Evolutionary conservation across 2,888 invertebrate genomes (phyloP).

Genomic region (Deilephila porcellus): DNA sequence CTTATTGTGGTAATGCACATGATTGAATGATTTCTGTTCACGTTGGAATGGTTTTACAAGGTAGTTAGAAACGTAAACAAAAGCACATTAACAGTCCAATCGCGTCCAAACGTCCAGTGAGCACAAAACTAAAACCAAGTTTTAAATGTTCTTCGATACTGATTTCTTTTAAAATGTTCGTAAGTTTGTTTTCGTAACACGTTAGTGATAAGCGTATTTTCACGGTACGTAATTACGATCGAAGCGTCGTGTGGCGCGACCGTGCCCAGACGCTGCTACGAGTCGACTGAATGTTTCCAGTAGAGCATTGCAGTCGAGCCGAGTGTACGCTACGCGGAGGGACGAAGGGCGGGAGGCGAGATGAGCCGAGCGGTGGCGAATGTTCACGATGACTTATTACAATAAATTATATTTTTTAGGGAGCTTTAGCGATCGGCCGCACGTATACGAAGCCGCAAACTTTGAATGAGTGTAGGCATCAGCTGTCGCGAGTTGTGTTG

Average conservation of each 20-base stretch:
- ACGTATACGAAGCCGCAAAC: constrained; percentile 67
- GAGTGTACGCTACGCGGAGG: constrained; percentile 72
- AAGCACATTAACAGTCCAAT: constrained; percentile 66
- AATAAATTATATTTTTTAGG: constrained; percentile 82
- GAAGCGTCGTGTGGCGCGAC: constrained; percentile 78
- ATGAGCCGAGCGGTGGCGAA: constrained; percentile 82
- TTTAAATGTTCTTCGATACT: constrained; percentile 35
- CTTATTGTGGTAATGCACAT: constrained; percentile 66
- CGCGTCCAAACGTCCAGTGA: constrained; percentile 38
- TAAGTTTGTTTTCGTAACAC: constrained; percentile 60
- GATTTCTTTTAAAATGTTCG: constrained; percentile 44
- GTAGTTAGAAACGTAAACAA: constrained; percentile 52
- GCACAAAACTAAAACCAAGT: constrained; percentile 31
- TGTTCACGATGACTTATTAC: constrained; percentile 82
- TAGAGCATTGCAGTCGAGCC: constrained; percentile 76
- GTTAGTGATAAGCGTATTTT: constrained; percentile 77
- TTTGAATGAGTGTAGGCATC: constrained; percentile 71
- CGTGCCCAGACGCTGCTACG: constrained; percentile 78
- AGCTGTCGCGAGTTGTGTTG: constrained; percentile 49
- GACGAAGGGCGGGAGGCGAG: constrained; percentile 68
- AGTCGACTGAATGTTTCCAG: constrained; percentile 77
- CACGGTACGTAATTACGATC: constrained; percentile 71
- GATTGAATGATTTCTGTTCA: constrained; percentile 55
- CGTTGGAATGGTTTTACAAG: constrained; percentile 44
- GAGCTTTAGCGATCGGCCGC: constrained; percentile 76